Percentiles rank a stretch among this genome's conserved stretches.
These are phyloP conservation scores for Helicoverpa zea DNA, from an alignment of 1,140 invertebrate genomes.

Conservation along the genomic window DNA sequence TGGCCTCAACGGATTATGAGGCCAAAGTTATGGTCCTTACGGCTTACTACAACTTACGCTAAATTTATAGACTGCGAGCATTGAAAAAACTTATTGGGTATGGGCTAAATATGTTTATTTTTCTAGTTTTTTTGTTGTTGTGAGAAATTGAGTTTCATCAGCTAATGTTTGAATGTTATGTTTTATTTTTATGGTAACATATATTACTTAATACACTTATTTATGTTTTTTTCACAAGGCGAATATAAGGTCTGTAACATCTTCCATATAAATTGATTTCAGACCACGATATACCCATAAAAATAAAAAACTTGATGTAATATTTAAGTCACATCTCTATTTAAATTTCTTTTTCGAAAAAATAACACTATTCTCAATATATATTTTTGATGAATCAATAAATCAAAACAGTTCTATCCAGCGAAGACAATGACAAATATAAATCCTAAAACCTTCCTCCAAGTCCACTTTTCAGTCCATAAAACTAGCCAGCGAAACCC, in stretches of 20 bases:
- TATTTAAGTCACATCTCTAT: too few relatives aligned
- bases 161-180: constrained; percentile 2
- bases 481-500: constrained; percentile 5
- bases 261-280: too few relatives aligned
- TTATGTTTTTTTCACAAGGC: too few relatives aligned
- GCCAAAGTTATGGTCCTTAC: constrained; percentile 42
- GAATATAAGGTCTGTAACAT: too few relatives aligned
- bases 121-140: neutral
- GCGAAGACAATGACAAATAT: too few relatives aligned
- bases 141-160: neutral
- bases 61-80: constrained; percentile 23
- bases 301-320: too few relatives aligned
- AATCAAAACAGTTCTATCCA: too few relatives aligned
- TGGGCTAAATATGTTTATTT: constrained; percentile 3
- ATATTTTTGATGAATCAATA: too few relatives aligned
- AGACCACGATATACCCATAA: too few relatives aligned
- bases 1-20: constrained; percentile 42
- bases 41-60: constrained; percentile 33
- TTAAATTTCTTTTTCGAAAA: too few relatives aligned
- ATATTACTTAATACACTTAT: too few relatives aligned
- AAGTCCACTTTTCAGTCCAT: neutral
- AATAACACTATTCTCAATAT: too few relatives aligned
- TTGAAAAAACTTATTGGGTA: constrained; percentile 30
- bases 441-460: neutral
- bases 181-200: neutral